Evolutionary conservation across 2,888 invertebrate species (phyloP).

Genomic region (Aphrophora alni): DNA sequence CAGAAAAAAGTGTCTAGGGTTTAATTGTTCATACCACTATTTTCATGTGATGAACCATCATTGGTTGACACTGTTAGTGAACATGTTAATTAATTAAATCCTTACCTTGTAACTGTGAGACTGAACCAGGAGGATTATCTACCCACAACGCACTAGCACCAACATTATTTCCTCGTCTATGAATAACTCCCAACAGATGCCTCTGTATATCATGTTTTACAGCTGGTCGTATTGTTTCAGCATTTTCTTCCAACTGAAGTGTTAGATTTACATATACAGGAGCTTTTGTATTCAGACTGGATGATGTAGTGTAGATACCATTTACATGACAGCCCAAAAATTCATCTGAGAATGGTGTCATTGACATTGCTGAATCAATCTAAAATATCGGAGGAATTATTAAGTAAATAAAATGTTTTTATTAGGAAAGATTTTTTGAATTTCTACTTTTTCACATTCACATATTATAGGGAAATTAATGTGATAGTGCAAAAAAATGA

Average conservation of each 20-base stretch:
- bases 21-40: too few relatives aligned
- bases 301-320: constrained; percentile 70
- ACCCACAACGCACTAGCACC: constrained; percentile 88
- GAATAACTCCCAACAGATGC: constrained; percentile 82
- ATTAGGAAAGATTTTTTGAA: not conserved
- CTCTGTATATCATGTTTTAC: constrained; percentile 71
- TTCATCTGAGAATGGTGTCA: constrained; percentile 89
- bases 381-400: too few relatives aligned
- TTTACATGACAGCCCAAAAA: constrained; percentile 84
- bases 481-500: too few relatives aligned
- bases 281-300: constrained; percentile 58
- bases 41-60: too few relatives aligned
- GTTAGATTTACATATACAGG: constrained; percentile 84
- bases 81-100: not conserved
- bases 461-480: not conserved
- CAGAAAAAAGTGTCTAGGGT: too few relatives aligned
- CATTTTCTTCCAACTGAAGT: constrained; percentile 77
- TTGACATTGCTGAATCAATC: constrained; percentile 91
- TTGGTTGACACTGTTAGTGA: too few relatives aligned
- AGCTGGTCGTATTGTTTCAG: constrained; percentile 59
- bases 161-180: constrained; percentile 84
- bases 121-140: constrained; percentile 79
- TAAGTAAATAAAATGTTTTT: constrained; percentile 20
- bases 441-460: too few relatives aligned
- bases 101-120: constrained; percentile 74